Conservation (phyloP, 2,113 vertebrate genomes). For the Meleagris gallopavo region DNA sequence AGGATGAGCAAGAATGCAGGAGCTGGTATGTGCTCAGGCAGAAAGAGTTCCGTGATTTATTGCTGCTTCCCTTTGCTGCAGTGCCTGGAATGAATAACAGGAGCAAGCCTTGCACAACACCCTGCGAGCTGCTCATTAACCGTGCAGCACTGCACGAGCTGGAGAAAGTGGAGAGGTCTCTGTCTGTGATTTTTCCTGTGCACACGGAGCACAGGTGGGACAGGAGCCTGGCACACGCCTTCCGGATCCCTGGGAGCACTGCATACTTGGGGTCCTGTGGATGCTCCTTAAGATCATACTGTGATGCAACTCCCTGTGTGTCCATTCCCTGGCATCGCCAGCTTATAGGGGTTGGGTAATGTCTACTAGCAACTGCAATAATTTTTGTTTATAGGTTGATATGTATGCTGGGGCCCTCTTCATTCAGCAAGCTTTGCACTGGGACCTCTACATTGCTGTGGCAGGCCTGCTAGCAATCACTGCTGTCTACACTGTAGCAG, state of each 20-base stretch:
- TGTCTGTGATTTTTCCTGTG: background rate
- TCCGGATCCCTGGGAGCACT: accelerated
- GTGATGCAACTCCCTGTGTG: background rate
- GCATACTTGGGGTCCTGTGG: accelerated
- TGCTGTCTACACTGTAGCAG: constrained; percentile 91
- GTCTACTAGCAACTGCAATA: accelerated
- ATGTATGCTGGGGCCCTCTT: constrained; percentile 97
- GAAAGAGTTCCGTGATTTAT: background rate
- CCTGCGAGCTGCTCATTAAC: constrained; percentile 40
- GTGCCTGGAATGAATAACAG: constrained; percentile 25
- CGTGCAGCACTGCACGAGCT: accelerated
- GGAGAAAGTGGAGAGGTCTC: accelerated
- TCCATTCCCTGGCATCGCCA: accelerated
- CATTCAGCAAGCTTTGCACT: constrained; percentile 92
- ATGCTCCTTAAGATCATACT: accelerated
- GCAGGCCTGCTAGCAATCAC: constrained; percentile 83
- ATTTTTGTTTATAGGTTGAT: constrained; percentile 84
- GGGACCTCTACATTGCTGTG: constrained; percentile 92
- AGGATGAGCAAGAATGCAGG: background rate
- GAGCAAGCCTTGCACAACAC: background rate
- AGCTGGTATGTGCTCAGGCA: background rate
- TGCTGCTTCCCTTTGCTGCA: background rate
- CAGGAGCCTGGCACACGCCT: accelerated
- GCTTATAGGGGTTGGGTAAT: accelerated
- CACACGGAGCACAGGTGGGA: accelerated